phyloP scores from a whole-genome alignment of 2,888 invertebrate genomes.

The Falcaria lacertinaria region DNA sequence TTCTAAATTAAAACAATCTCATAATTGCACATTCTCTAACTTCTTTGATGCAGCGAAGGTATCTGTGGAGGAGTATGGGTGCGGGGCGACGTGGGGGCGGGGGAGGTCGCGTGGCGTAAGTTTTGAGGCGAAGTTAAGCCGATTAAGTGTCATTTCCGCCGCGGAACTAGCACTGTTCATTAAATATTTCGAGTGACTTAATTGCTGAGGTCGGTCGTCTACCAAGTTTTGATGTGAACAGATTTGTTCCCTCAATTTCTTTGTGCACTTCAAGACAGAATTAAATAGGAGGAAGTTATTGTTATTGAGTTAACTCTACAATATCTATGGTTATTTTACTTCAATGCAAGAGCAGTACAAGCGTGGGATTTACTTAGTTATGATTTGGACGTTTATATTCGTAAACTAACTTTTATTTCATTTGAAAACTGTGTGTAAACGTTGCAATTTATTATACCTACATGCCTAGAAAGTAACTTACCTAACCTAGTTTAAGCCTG shows the following conservation, averaged over 20 bases:
- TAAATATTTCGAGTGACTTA: constrained; percentile 76
- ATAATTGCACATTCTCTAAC: constrained; percentile 77
- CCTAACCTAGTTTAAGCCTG: too few relatives aligned
- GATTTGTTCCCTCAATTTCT: constrained; percentile 39
- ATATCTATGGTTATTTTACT: not conserved
- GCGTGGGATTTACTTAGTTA: too few relatives aligned
- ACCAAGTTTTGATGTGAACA: constrained; percentile 54
- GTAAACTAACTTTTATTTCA: too few relatives aligned
- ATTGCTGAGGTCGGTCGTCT: constrained; percentile 65
- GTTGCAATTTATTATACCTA: too few relatives aligned
- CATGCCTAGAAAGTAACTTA: too few relatives aligned
- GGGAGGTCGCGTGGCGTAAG: constrained; percentile 49
- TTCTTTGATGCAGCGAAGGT: constrained; percentile 75
- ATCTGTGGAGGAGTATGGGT: constrained; percentile 28
- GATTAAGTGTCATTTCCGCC: constrained; percentile 77
- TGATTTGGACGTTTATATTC: too few relatives aligned
- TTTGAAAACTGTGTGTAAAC: too few relatives aligned
- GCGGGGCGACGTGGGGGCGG: constrained; percentile 22
- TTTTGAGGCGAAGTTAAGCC: constrained; percentile 74
- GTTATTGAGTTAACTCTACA: constrained; percentile 1
- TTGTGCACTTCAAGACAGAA: constrained; percentile 17
- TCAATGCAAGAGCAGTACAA: too few relatives aligned
- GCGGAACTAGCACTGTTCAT: constrained; percentile 75
- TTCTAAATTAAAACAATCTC: constrained; percentile 79
- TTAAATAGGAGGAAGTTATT: constrained; percentile 12